Conservation (phyloP, 2,888 invertebrate genomes). For the Acanthosepion lycidas region DNA sequence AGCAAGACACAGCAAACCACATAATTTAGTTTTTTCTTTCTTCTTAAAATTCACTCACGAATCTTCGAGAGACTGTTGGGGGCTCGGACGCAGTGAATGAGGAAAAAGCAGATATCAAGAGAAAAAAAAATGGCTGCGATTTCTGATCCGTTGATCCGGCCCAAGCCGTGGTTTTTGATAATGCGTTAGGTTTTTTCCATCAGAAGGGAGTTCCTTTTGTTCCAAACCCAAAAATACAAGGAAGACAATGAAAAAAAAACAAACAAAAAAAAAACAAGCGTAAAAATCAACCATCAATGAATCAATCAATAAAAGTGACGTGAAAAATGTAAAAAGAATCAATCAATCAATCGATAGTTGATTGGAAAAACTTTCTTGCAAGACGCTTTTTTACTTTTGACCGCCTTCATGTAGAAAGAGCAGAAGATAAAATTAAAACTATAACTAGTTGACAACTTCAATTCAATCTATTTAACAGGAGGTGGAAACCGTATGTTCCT, state of each 20-base stretch:
- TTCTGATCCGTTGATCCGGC: background rate
- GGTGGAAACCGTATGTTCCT: no score
- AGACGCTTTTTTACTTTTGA: no score
- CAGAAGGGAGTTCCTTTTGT: no score
- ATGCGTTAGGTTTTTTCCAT: background rate
- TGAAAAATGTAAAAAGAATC: no score
- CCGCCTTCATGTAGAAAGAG: no score
- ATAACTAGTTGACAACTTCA: no score
- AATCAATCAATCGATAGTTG: no score
- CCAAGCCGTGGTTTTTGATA: background rate
- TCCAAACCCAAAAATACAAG: background rate
- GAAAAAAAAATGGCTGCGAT: background rate
- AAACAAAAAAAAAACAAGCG: background rate
- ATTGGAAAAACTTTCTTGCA: no score
- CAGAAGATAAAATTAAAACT: no score
- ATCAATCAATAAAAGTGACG: background rate
- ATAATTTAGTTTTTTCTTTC: background rate
- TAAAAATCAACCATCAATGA: background rate
- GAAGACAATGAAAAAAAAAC: background rate
- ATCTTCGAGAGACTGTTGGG: background rate
- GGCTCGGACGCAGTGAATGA: background rate
- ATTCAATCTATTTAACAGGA: no score
- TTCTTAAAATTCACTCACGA: no score
- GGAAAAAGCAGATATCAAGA: background rate
- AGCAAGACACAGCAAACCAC: conserved; percentile 36